Percentiles rank a stretch among this genome's conserved stretches.
These are phyloP conservation scores for Centropus bengalensis DNA, from an alignment of 2,113 vertebrate species.

Conservation along the genomic window DNA sequence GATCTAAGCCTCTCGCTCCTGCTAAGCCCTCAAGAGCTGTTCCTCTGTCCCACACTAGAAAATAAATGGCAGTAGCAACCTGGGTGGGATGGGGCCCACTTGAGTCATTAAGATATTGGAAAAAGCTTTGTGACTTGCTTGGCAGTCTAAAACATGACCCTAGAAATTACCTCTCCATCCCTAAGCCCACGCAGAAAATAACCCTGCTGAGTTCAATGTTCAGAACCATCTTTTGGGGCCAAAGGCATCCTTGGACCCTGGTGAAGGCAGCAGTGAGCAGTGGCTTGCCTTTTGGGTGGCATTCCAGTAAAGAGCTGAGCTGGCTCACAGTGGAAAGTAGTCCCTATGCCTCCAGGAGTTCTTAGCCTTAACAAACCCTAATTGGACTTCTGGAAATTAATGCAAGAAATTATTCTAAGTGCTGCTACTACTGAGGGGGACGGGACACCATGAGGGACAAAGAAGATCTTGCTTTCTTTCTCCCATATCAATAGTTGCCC, in stretches of 20 bases:
- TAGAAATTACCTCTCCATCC: background rate
- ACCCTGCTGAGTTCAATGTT: fast-evolving
- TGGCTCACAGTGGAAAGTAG: background rate
- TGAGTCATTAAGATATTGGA: background rate
- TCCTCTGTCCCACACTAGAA: background rate
- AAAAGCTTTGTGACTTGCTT: background rate
- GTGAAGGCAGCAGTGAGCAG: background rate
- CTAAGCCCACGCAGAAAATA: background rate
- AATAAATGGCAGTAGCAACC: background rate
- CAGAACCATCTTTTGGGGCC: background rate
- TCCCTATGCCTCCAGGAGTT: background rate
- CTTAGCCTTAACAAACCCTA: background rate
- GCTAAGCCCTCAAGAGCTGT: background rate
- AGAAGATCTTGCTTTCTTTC: background rate
- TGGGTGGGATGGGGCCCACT: background rate
- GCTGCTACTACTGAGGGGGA: background rate
- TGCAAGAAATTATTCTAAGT: background rate
- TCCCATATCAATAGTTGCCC: background rate
- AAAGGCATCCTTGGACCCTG: background rate
- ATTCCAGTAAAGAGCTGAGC: background rate
- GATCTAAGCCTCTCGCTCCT: background rate
- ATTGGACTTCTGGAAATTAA: background rate
- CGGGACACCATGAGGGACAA: background rate
- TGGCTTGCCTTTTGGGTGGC: background rate
- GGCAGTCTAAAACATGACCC: background rate